Base-by-base conservation (phyloP, 2,797 vertebrate genomes). In the Leucoraja ocellata region DNA sequence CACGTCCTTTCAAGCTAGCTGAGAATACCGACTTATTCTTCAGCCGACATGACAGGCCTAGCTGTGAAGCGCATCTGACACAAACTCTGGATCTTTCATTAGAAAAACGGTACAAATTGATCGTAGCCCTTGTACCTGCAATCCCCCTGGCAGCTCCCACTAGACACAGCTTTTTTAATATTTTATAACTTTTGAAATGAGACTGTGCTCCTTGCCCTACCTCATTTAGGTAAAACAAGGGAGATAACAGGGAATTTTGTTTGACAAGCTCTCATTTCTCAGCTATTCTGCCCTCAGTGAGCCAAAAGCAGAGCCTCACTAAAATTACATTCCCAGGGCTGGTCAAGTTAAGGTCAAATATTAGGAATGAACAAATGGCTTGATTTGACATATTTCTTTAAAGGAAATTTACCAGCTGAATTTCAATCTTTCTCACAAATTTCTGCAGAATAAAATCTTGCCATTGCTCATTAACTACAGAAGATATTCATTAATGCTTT, bases 261-360 rank as follows among this genome's bases (percentile, higher is more conserved):
- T 92, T 92, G 90, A 92, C 90, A 92, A 92, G 71, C 90, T 92
- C 90, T 92, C 90, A 92, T 92, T 92, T 92, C 90, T 92, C 90
- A 92, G 80, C 83, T 94, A 93, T 93, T 36, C 58, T 94, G 94
- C 96, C 96, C 95, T 96, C 96, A 95, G 96, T 96, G 97, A 97
- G 96, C 95, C 39, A 95, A 95, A 96, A 95, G 95, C 95, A 96
- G 95, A 97, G 97, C 96, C 97, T 83, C 97, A 96, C 96, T 98
- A 98, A 98, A 98, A 98, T 98, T 98, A 97, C 97, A 97, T 97
- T 98, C 96, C 97, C 95, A 95, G 94, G 95, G 96, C 96, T 96
- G 96, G 96, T 96, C 96, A 96, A 92, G 90, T 92, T 74, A 95
- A 96, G 96, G 97, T 97, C 96, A 97, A 95, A 97, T 96, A 96